phyloP scores from a whole-genome alignment of 2,888 invertebrate genomes.

The Ophioninae sp. region DNA sequence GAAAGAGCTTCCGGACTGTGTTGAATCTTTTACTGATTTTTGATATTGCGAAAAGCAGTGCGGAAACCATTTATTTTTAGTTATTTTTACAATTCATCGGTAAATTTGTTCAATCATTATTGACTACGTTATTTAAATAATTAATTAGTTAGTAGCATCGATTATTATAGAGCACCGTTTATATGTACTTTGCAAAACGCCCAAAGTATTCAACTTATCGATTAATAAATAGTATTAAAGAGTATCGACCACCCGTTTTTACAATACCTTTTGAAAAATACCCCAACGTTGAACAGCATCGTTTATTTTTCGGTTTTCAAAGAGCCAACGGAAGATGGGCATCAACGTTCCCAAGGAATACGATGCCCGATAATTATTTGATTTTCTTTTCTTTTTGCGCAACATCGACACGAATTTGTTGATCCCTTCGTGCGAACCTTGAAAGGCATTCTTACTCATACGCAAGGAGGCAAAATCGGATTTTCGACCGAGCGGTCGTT shows the following conservation, averaged over 20 bases:
- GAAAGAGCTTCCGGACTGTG: not conserved
- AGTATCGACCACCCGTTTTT: not conserved
- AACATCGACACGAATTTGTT: constrained; percentile 43
- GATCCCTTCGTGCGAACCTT: constrained; percentile 63
- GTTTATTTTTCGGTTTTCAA: too few species aligned
- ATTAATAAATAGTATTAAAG: not conserved
- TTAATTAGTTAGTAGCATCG: not conserved
- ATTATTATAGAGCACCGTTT: not conserved
- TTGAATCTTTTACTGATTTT: not conserved
- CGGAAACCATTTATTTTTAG: too few species aligned
- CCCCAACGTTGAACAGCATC: too few species aligned
- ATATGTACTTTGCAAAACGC: too few species aligned
- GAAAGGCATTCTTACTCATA: constrained; percentile 47
- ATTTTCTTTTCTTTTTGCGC: not conserved
- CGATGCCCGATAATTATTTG: not conserved
- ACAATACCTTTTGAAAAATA: too few species aligned
- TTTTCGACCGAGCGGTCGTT: constrained; percentile 42
- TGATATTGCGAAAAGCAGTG: too few species aligned
- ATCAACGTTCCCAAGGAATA: not conserved
- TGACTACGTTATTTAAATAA: not conserved
- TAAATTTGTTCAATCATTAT: not conserved
- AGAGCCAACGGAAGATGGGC: not conserved
- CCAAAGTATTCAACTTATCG: not conserved
- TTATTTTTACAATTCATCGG: too few species aligned
- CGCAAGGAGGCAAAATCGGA: constrained; percentile 39